phyloP scores from a whole-genome alignment of 1,140 invertebrate species.

The Mercenaria mercenaria region DNA sequence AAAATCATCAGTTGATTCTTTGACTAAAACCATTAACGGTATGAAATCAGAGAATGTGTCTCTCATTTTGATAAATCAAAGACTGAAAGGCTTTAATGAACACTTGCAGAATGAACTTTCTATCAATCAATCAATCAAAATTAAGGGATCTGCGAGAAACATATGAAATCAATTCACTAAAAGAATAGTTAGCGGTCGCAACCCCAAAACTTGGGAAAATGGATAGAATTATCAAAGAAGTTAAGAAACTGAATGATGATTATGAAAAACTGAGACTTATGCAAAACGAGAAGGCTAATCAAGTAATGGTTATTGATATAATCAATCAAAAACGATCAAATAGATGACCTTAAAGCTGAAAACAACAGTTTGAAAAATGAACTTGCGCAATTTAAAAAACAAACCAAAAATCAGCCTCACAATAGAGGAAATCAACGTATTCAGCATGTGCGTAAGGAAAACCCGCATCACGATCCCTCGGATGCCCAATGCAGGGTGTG shows the following conservation, averaged over 20 bases:
- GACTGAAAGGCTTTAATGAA: constrained; percentile 5
- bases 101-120: background rate
- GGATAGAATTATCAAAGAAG: too few species aligned
- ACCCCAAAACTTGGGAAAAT: background rate
- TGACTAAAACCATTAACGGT: background rate
- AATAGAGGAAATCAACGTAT: background rate
- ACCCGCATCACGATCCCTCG: background rate
- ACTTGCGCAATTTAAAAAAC: background rate
- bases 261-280: background rate
- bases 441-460: too few species aligned
- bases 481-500: background rate
- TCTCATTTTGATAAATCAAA: constrained; percentile 11
- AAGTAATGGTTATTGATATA: background rate
- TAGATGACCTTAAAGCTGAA: background rate
- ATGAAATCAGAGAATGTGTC: background rate
- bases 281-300: too few species aligned
- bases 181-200: background rate
- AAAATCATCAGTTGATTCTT: background rate
- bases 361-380: background rate
- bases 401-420: background rate
- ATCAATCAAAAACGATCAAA: background rate
- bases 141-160: too few species aligned
- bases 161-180: background rate
- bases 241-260: background rate
- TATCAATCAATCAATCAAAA: background rate